Evolutionary conservation across 2,797 vertebrate genomes (phyloP), one percentile per base, ranked within the genome.

Genomic region (Tauraco hartlaubi): DNA sequence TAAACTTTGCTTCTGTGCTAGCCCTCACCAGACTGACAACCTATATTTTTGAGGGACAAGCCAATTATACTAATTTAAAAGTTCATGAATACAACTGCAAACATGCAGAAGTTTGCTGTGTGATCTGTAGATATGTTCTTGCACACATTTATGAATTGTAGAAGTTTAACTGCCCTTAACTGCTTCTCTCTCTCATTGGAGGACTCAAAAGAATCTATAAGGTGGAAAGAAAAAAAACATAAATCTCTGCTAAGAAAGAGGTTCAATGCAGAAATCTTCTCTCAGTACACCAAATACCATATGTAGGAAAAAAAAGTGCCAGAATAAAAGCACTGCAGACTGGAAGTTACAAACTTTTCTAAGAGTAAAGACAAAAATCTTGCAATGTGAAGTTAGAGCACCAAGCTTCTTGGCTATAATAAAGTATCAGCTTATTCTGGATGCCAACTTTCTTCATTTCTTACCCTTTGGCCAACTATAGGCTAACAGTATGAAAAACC

Each of bases 351-450:
- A 89, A 44, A 82, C 49, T 90, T 75, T 29, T 67, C 75, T 2
- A 0, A 61, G 31, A 87, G 20, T 23, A 62, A 72, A 75, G 88
- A 88, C 68, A 72, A 88, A 94, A 88, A 18, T 35, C 26, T 67
- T 68, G n/a, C 9, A 26, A 49, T 67, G 48, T 31, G 39, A 51
- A 90, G 37, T 88, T 92, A 91, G n/a, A 72, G 52, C 31, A 54
- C 55, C 4, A 5, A 66, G 48, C 37, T 90, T 71, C 74, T 63
- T 62, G 59, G 79, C 76, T 71, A 20, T 29, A 88, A 54, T 1
- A 25, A 21, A 91, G 7, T 33, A 91, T 43, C 49, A 94, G 74
- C 62, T 92, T 96, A 74, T 93, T 95, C 90, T 92, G 85, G 90
- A 93, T 67, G 49, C 79, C 79, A 23, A 39, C 39, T 52, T 61